Conservation (phyloP, 2,888 invertebrate species). For the Andrena hattorfiana region DNA sequence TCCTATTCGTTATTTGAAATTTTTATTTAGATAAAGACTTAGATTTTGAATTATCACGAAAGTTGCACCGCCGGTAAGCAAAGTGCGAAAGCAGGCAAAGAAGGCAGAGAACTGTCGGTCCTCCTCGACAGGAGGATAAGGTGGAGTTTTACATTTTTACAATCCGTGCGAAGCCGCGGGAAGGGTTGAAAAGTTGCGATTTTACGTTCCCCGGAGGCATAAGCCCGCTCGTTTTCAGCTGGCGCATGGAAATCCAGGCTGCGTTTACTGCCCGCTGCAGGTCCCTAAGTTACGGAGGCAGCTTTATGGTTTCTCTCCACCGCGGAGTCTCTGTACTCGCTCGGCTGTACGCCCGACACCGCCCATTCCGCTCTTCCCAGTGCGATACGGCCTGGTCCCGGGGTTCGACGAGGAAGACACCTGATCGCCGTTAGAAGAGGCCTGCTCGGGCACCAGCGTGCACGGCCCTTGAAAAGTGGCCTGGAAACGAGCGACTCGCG, state of each 20-base stretch:
- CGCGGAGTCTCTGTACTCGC: conserved; percentile 38
- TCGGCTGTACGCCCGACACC: conserved; percentile 46
- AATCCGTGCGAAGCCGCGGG: conserved; percentile 15
- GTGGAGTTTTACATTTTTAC: conserved; percentile 56
- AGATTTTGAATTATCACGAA: background rate
- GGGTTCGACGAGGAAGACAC: conserved; percentile 62
- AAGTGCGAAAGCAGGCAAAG: background rate
- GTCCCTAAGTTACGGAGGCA: conserved; percentile 81
- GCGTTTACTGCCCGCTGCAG: conserved; percentile 73
- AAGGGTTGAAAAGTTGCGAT: conserved; percentile 47
- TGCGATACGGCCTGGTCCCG: conserved; percentile 24
- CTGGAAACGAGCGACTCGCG: conserved; percentile 68
- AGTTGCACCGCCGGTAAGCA: background rate
- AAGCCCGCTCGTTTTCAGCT: conserved; percentile 77
- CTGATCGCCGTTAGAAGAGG: conserved; percentile 66
- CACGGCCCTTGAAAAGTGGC: conserved; percentile 67
- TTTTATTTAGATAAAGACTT: too few species aligned
- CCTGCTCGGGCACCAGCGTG: conserved; percentile 34
- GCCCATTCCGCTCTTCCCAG: conserved; percentile 63
- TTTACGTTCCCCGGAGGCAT: conserved; percentile 58
- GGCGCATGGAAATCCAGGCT: conserved; percentile 79
- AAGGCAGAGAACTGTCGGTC: background rate
- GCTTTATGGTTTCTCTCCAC: conserved; percentile 78
- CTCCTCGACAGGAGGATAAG: background rate
- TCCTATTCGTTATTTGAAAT: too few species aligned